Evolutionary conservation across 2,113 vertebrate species (phyloP).

Genomic region (Camelus dromedarius): DNA sequence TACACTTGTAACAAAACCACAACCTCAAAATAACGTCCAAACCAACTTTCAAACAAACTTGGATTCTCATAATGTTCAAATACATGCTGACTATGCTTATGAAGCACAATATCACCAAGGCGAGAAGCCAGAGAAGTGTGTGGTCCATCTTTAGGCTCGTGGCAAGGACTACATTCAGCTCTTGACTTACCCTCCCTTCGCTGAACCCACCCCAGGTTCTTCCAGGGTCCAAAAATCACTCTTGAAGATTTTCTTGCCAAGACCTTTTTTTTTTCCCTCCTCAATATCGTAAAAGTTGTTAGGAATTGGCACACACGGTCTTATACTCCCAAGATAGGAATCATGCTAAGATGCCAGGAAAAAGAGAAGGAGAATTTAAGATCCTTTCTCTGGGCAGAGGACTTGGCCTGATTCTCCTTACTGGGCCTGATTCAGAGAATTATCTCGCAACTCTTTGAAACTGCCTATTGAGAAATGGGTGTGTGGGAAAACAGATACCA

Average conservation of each 20-base stretch:
- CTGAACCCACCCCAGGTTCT: not conserved
- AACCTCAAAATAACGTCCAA: not conserved
- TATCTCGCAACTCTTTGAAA: constrained; percentile 47
- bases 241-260: constrained; percentile 6
- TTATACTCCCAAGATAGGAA: constrained; percentile 66
- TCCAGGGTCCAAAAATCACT: not conserved
- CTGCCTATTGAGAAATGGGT: constrained; percentile 58
- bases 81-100: not conserved
- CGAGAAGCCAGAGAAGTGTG: not conserved
- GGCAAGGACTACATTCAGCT: not conserved
- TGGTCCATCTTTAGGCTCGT: not conserved
- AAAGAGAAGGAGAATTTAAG: constrained; percentile 18
- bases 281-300: constrained; percentile 34
- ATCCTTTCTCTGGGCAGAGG: constrained; percentile 54
- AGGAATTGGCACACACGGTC: constrained; percentile 36
- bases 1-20: not conserved
- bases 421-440: constrained; percentile 37
- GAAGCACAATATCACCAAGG: not conserved
- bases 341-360: constrained; percentile 13
- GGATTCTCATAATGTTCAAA: not conserved
- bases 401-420: constrained; percentile 48
- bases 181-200: not conserved
- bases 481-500: constrained; percentile 58
- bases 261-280: not conserved
- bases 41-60: not conserved